These are phyloP conservation scores for Shargacucullia verbasci DNA, from an alignment of 2,888 invertebrate species.

Conservation along the genomic window DNA sequence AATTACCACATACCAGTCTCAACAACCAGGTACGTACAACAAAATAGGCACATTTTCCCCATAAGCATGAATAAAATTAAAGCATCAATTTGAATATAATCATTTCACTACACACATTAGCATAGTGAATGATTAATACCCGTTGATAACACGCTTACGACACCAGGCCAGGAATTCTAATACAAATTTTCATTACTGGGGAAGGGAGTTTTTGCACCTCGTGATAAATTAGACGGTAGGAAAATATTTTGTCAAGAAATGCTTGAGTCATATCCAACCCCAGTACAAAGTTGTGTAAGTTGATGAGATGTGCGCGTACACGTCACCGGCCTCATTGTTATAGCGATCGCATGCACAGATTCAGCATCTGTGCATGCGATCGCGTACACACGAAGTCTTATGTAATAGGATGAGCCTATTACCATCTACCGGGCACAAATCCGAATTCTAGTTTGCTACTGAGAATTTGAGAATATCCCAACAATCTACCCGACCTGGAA, in stretches of 20 bases:
- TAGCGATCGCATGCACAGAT: no score
- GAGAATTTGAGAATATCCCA: no score
- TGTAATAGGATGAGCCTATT: no score
- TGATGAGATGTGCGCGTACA: no score
- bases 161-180: conserved; percentile 51
- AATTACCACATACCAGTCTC: conserved; percentile 37
- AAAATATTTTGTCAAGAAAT: conserved; percentile 47
- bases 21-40: conserved; percentile 13
- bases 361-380: no score
- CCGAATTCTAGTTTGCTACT: no score
- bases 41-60: conserved; percentile 45
- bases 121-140: conserved; percentile 80
- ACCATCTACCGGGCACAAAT: no score
- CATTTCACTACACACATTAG: conserved; percentile 74
- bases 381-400: no score
- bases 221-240: conserved; percentile 51
- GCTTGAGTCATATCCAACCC: conserved; percentile 16
- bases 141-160: conserved; percentile 73
- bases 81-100: conserved; percentile 81
- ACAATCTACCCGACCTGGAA: no score
- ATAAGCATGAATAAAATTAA: conserved; percentile 57
- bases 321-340: no score
- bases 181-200: conserved; percentile 58
- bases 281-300: no score
- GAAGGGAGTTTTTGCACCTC: conserved; percentile 52